Evolutionary conservation across 2,888 invertebrate genomes (phyloP).

Genomic region (Syritta pipiens): DNA sequence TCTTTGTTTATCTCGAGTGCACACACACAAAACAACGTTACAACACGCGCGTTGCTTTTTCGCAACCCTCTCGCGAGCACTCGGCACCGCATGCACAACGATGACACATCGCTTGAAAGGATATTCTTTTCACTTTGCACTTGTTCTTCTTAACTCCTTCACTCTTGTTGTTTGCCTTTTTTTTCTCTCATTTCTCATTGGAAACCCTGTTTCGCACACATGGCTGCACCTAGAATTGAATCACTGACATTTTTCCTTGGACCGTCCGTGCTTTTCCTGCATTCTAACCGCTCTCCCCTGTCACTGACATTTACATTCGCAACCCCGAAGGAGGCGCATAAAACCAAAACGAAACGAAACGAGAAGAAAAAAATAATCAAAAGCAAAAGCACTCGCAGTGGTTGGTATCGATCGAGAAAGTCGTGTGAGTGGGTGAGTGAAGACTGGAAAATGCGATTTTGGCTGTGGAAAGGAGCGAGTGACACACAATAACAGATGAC

Average conservation of each 20-base stretch:
- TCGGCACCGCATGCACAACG: slow-evolving; percentile 30
- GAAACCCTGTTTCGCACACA: slow-evolving; percentile 48
- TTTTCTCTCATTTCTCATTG: slow-evolving; percentile 31
- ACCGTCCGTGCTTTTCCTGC: slow-evolving; percentile 35
- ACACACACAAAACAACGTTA: slow-evolving; percentile 44
- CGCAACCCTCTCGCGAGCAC: slow-evolving; percentile 15
- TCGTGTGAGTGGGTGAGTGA: slow-evolving; percentile 27
- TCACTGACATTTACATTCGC: slow-evolving; percentile 51
- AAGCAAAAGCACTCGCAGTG: slow-evolving; percentile 40
- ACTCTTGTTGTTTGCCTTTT: not conserved
- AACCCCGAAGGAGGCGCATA: slow-evolving; percentile 22
- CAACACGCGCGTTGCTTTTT: slow-evolving; percentile 51
- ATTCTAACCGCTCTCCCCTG: slow-evolving; percentile 4
- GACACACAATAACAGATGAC: slow-evolving; percentile 65
- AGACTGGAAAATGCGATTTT: slow-evolving; percentile 66
- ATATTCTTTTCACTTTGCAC: slow-evolving; percentile 52
- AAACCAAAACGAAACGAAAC: slow-evolving; percentile 6
- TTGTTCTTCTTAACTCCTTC: not conserved
- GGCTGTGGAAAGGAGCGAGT: slow-evolving; percentile 52
- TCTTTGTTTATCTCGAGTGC: slow-evolving; percentile 49
- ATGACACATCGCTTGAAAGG: slow-evolving; percentile 64
- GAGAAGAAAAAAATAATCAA: slow-evolving; percentile 6
- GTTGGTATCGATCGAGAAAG: slow-evolving; percentile 61
- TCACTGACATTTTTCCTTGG: slow-evolving; percentile 52
- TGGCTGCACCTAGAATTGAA: slow-evolving; percentile 56